phyloP scores from a whole-genome alignment of 2,888 invertebrate genomes.

The Agrypnus murinus region DNA sequence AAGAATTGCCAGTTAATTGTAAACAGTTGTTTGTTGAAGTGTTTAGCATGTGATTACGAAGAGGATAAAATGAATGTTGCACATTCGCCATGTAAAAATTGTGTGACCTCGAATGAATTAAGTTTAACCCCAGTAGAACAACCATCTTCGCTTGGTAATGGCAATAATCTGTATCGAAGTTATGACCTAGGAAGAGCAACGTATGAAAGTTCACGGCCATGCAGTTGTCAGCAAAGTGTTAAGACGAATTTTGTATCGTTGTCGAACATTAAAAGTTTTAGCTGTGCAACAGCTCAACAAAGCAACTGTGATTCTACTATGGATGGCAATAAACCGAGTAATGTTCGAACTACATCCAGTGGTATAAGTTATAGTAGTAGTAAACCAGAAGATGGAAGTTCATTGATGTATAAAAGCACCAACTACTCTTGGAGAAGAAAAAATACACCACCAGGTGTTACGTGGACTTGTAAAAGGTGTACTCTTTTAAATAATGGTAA shows the following conservation, averaged over 20 bases:
- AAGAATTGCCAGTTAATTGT: constrained; percentile 54
- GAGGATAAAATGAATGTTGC: constrained; percentile 67
- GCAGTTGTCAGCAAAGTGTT: constrained; percentile 64
- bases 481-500: constrained; percentile 83
- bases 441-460: constrained; percentile 59
- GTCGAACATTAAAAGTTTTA: constrained; percentile 68
- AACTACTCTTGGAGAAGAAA: constrained; percentile 67
- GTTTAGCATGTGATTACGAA: constrained; percentile 64
- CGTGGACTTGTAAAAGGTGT: constrained; percentile 84
- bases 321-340: constrained; percentile 63
- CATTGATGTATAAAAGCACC: constrained; percentile 52
- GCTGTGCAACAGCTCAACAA: constrained; percentile 67
- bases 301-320: constrained; percentile 63
- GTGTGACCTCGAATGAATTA: constrained; percentile 58
- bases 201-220: constrained; percentile 62
- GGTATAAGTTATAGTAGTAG: constrained; percentile 64
- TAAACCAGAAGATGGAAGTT: constrained; percentile 54
- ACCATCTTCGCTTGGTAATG: constrained; percentile 57
- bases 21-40: constrained; percentile 57
- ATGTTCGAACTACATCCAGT: constrained; percentile 69
- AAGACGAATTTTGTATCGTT: constrained; percentile 65
- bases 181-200: constrained; percentile 62
- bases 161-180: constrained; percentile 58
- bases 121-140: constrained; percentile 67
- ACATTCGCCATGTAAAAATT: constrained; percentile 68